Evolutionary conservation across 2,113 vertebrate species (phyloP).

Genomic region (Tenebrosternarchus preto): DNA sequence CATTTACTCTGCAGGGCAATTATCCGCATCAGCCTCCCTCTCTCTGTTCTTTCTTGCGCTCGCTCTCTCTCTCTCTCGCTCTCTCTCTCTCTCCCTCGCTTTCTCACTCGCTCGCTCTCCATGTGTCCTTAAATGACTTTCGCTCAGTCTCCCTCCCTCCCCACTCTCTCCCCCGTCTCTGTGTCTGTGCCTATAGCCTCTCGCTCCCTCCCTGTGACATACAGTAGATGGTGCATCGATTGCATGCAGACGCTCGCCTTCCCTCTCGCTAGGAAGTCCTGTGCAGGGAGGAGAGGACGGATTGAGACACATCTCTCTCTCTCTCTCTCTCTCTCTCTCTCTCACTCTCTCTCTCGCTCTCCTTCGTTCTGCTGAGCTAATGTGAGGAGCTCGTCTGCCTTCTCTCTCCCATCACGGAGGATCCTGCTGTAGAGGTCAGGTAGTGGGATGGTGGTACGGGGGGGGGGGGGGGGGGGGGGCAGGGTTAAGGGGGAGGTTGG

Average conservation of each 20-base stretch:
- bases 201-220: constrained; percentile 65
- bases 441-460: constrained; percentile 49
- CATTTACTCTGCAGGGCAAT: constrained; percentile 62
- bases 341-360: constrained; percentile 38
- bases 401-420: constrained; percentile 52
- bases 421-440: constrained; percentile 59
- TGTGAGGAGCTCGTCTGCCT: constrained; percentile 51
- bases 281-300: constrained; percentile 59
- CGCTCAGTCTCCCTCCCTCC: constrained; percentile 65
- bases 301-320: constrained; percentile 56
- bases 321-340: constrained; percentile 43
- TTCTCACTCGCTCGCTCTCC: constrained; percentile 54
- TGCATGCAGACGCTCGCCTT: constrained; percentile 65
- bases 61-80: constrained; percentile 56
- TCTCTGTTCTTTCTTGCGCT: constrained; percentile 44
- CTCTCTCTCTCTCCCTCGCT: constrained; percentile 41
- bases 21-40: constrained; percentile 61
- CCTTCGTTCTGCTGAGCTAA: constrained; percentile 51
- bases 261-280: constrained; percentile 63
- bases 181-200: constrained; percentile 69
- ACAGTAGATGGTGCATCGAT: constrained; percentile 77
- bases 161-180: constrained; percentile 66
- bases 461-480: constrained; percentile 5
- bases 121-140: constrained; percentile 79
- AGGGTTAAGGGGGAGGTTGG: constrained; percentile 52